phyloP scores from a whole-genome alignment of 2,113 vertebrate species.

The Strix uralensis region DNA sequence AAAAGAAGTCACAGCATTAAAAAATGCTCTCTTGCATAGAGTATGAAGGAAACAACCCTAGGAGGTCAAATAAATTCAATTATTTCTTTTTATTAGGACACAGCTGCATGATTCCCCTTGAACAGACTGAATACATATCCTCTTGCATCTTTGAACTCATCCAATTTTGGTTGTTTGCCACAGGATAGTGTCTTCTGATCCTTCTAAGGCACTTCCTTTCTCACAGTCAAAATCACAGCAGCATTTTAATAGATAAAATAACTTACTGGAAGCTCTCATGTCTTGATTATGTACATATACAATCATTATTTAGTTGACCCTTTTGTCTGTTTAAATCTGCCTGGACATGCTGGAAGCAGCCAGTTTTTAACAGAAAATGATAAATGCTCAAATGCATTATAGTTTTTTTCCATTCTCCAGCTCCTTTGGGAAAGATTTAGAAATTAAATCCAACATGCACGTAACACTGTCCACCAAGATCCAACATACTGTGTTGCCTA shows the following conservation, averaged over 20 bases:
- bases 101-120: neutral
- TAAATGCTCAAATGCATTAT: neutral
- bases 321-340: neutral
- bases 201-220: neutral
- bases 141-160: constrained; percentile 6
- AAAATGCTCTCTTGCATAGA: neutral
- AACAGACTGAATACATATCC: neutral
- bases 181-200: neutral
- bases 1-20: neutral
- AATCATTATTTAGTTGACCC: neutral
- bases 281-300: neutral
- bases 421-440: neutral
- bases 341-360: neutral
- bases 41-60: neutral
- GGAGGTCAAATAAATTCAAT: neutral
- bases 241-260: neutral
- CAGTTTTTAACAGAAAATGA: neutral
- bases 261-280: neutral
- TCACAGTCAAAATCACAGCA: constrained; percentile 9
- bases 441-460: neutral
- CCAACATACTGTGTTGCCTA: neutral
- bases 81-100: neutral
- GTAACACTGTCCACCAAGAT: neutral
- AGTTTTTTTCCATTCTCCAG: neutral
- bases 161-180: neutral